These are phyloP conservation scores for Montipora efflorescens DNA, from an alignment of 64 coral and sea anemone genomes.

Conservation along the genomic window DNA sequence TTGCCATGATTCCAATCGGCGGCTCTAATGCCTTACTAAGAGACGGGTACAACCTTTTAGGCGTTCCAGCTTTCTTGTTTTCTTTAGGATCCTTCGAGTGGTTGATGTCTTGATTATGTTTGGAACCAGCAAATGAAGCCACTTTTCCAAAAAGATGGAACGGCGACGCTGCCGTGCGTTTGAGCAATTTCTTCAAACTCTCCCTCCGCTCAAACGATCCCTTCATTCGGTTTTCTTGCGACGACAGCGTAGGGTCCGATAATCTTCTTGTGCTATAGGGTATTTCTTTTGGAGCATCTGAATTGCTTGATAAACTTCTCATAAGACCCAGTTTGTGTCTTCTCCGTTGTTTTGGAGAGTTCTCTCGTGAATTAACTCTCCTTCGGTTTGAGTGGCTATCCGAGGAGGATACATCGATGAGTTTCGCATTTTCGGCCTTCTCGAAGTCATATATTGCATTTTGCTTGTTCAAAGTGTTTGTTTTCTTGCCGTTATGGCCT, in stretches of 20 bases:
- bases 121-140: neutral
- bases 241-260: neutral
- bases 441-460: neutral
- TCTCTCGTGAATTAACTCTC: neutral
- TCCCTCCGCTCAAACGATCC: neutral
- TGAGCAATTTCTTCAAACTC: constrained; percentile 23
- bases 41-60: constrained; percentile 21
- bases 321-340: neutral
- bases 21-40: constrained; percentile 1
- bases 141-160: constrained; percentile 34
- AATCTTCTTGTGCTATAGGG: neutral
- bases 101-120: neutral
- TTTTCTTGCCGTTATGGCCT: neutral
- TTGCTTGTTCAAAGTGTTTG: neutral
- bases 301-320: neutral
- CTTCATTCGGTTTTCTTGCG: neutral
- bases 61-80: neutral
- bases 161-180: constrained; percentile 14
- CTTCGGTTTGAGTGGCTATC: neutral
- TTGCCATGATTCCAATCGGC: neutral
- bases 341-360: neutral
- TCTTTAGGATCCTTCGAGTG: neutral
- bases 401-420: neutral
- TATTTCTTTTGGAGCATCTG: neutral
- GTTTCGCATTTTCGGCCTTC: neutral